Percentiles rank a stretch among this genome's conserved stretches.
Evolutionary conservation across 2,797 vertebrate genomes (phyloP).

Genomic region (Phrynocephalus vlangalii): DNA sequence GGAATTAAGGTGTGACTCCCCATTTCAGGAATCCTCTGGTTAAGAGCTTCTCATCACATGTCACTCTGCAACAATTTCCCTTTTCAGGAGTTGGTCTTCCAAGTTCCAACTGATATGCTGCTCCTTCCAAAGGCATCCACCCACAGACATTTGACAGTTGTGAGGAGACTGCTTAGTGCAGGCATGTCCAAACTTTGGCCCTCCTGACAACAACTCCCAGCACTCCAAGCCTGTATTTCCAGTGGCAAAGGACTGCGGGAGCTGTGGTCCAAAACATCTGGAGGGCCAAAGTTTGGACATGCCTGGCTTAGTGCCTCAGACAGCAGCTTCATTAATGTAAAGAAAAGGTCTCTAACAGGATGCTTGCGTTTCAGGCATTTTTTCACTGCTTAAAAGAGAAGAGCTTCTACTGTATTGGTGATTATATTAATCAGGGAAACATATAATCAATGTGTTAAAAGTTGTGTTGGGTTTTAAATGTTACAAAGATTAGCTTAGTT

Average conservation of each 20-base stretch:
- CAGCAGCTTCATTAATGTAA: not conserved
- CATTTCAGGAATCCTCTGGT: not conserved
- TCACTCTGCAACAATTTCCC: slow-evolving; percentile 6
- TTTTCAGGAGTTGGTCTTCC: slow-evolving; percentile 14
- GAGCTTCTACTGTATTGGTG: not conserved
- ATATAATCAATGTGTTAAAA: not conserved
- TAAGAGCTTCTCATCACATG: not conserved
- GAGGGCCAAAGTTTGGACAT: too few relatives aligned
- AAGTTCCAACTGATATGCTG: slow-evolving; percentile 27
- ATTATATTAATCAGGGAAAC: not conserved
- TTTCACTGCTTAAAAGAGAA: not conserved
- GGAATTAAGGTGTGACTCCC: slow-evolving; percentile 68
- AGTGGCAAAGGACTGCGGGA: too few relatives aligned
- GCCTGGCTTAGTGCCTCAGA: not conserved
- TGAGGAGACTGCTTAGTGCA: not conserved
- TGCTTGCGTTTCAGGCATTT: not conserved
- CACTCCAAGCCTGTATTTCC: too few relatives aligned
- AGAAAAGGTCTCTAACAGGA: not conserved
- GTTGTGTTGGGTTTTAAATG: too few relatives aligned
- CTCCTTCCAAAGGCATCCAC: slow-evolving; percentile 23
- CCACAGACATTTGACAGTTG: slow-evolving; percentile 7
- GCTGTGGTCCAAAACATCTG: too few relatives aligned
- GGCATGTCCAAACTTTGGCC: too few relatives aligned
- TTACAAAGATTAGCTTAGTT: too few relatives aligned
- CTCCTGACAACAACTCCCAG: too few relatives aligned